Conservation (phyloP, 2,113 vertebrate genomes). For the Apus apus region DNA sequence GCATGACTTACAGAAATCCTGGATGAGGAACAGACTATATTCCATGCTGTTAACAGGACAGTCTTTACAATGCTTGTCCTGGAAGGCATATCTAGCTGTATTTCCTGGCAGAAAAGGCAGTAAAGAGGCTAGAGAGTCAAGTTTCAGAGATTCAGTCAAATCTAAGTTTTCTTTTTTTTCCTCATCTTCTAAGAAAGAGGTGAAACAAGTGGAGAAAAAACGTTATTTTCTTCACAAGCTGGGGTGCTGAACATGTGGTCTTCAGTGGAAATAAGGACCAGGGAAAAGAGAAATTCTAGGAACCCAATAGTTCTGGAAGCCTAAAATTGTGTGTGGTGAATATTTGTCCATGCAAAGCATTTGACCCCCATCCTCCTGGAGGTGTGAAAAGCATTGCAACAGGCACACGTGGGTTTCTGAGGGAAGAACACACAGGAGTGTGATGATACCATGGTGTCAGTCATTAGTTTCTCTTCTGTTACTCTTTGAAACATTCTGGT, state of each 20-base stretch:
- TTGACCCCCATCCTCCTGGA: neutral
- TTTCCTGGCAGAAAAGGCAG: neutral
- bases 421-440: neutral
- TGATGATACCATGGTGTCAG: neutral
- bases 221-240: rapidly evolving
- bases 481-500: neutral
- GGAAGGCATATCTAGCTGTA: neutral
- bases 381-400: neutral
- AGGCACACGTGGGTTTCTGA: neutral
- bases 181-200: neutral
- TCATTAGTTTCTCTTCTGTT: neutral
- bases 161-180: neutral
- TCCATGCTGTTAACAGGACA: rapidly evolving
- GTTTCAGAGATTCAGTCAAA: neutral
- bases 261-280: neutral
- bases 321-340: neutral
- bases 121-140: neutral
- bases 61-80: neutral
- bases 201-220: neutral
- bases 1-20: neutral
- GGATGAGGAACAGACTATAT: neutral
- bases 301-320: neutral
- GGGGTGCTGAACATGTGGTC: rapidly evolving
- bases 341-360: neutral
- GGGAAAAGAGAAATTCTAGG: neutral